Percentiles rank a stretch among this genome's conserved stretches.
Conservation (phyloP, 2,797 vertebrate genomes). For the Sebastolobus altivelis region DNA sequence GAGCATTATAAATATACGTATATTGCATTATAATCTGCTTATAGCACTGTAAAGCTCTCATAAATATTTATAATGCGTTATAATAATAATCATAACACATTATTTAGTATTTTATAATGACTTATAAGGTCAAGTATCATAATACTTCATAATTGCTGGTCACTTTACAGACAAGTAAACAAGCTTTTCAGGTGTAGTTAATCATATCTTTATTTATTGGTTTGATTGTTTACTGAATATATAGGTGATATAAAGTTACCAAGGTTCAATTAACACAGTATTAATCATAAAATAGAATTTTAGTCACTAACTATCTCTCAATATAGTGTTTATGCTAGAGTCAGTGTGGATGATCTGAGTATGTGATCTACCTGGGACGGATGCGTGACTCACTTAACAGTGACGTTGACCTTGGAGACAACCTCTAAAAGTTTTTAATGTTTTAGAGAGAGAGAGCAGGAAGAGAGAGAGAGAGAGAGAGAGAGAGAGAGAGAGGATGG, state of each 20-base stretch:
- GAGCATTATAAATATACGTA: too few species aligned
- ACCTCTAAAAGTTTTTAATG: background rate
- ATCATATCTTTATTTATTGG: background rate
- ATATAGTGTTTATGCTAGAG: background rate
- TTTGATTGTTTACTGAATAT: background rate
- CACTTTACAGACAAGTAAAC: background rate
- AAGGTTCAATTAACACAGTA: background rate
- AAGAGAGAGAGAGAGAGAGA: background rate
- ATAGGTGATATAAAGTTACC: background rate
- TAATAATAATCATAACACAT: too few species aligned
- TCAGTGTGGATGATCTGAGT: background rate
- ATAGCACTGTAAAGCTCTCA: too few species aligned
- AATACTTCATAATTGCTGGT: too few species aligned
- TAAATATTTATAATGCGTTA: too few species aligned
- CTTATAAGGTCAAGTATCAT: too few species aligned
- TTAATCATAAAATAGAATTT: background rate
- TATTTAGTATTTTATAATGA: too few species aligned
- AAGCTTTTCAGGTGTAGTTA: background rate
- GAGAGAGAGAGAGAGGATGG: too few species aligned
- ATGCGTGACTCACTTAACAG: conserved; percentile 11
- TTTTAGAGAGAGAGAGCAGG: background rate
- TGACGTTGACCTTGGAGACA: conserved; percentile 17
- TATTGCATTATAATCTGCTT: too few species aligned
- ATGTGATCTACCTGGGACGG: background rate
- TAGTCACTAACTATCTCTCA: background rate